These are phyloP conservation scores for Ormyrus nitidulus DNA, from an alignment of 2,888 invertebrate species.

Conservation along the genomic window DNA sequence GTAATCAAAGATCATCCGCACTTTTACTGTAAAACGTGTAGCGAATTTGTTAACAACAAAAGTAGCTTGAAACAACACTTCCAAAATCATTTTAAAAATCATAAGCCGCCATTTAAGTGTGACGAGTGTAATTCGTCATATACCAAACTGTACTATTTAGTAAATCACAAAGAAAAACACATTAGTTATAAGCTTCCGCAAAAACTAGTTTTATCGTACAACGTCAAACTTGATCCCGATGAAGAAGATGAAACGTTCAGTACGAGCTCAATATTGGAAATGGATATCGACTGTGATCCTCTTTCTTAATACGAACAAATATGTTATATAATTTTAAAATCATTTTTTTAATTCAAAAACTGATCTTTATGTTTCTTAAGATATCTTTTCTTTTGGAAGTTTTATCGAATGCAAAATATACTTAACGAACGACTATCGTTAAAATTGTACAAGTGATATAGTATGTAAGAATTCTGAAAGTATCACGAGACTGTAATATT, in stretches of 20 bases:
- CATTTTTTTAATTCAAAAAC: too few species aligned
- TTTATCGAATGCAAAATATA: neutral
- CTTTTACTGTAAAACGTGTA: conserved; percentile 12
- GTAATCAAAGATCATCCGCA: conserved; percentile 38
- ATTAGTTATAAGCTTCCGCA: conserved; percentile 19
- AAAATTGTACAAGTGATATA: neutral
- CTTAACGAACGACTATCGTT: neutral
- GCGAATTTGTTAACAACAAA: conserved; percentile 27
- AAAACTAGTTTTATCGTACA: conserved; percentile 16
- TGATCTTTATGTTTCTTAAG: neutral
- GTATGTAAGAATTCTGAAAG: neutral
- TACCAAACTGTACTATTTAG: neutral
- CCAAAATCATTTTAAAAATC: conserved; percentile 39
- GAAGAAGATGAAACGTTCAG: conserved; percentile 18
- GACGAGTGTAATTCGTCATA: conserved; percentile 51
- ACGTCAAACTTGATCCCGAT: conserved; percentile 17
- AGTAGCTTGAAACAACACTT: conserved; percentile 38
- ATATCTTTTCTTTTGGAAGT: neutral
- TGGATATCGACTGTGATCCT: conserved; percentile 9
- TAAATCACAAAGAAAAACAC: conserved; percentile 31
- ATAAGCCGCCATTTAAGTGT: conserved; percentile 45
- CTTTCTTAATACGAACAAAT: conserved; percentile 6
- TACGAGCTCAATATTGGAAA: conserved; percentile 3
- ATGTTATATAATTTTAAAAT: too few species aligned
- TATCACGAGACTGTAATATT: neutral